Evolutionary conservation across 2,888 invertebrate species (phyloP), one percentile per base, ranked within the genome.

Genomic region (Trimorus sp.): DNA sequence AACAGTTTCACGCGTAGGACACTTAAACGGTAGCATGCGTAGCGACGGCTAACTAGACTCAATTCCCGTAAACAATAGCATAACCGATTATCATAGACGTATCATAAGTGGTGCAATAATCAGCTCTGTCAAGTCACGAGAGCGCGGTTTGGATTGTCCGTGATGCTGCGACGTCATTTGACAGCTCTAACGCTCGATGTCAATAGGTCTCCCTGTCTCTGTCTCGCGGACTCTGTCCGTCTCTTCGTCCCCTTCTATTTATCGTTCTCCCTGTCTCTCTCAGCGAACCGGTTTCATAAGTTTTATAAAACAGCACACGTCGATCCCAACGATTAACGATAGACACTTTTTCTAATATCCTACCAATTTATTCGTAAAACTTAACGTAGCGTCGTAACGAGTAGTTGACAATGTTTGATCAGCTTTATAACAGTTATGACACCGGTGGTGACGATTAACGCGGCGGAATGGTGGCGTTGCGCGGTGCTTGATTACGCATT

Each of bases 401-500:
- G 70, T 81, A 81, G 80, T 51, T 59, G 60, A 75, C 70, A 80
- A 76, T 75, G 54, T 71, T 60, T 80, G 70, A 80, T 59, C 80
- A 80, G 68, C 75, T 75, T 80, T 80, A 70, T 80, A 80, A 80
- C 60, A 75, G 76, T 76, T 80, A 80, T 80, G 75, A 80, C 66
- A 77, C 81, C 81, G 81, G 81, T 81, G 73, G 63, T 76, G 73
- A 73, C 49, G 26, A 63, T 68, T 60, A 59, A 66, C 37, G 45
- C 74, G 69, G 14, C 12, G 49, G 42, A 79, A 69, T 59, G 70
- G 63, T 70, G 48, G 73, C 59, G 62, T 81, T 84, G 87, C 86
- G 81, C 85, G 87, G 85, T 86, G 85, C 85, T 88, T 86, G 87
- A 88, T 69, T 73, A 73, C 45, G 84, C 70, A 87, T 89, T 87